Evolutionary conservation across 2,888 invertebrate genomes (phyloP), one percentile per base, ranked within the genome.

Genomic region (Trachelus stipa): DNA sequence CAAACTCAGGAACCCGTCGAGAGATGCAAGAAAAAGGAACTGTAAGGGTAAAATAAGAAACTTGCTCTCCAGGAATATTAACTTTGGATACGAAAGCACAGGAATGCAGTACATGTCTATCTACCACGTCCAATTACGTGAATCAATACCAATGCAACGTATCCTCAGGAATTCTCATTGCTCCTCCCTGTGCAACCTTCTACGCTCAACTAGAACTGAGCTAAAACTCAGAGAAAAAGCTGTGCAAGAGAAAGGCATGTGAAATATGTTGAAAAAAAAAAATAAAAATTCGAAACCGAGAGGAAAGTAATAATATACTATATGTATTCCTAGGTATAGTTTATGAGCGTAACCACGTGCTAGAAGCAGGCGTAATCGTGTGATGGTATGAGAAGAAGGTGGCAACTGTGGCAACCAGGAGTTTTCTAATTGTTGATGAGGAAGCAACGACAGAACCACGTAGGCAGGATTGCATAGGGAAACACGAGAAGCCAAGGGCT

Each of bases 401-500:
- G 56, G 23, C 9, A 23, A 56, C 56, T 23, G 56, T 56, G n/a
- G n/a, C 34, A 35, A 74, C 69, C 74, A 78, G 78, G 79, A 78
- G 73, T 79, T 76, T 71, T 79, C 77, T 81, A 82, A 81, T 81
- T 80, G 79, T 80, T 77, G 80, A 81, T 74, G 79, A 79, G 79
- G 76, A 77, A 73, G 69, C 74, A 73, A 76, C 69, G 78, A 79
- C 77, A 78, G 76, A 79, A 56, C 56, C 23, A 56, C 23, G 56
- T 56, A 56, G 56, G 23, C 23, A 56, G 23, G 56, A 56, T 56
- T 56, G 56, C 56, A 56, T 56, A 56, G 56, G 56, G 56, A 56
- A 23, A 9, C 56, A 34, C 23, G 68, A 11, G 40, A 80, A 83
- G 81, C 81, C 83, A 82, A 85, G 85, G 86, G 85, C 84, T 83